Percentiles rank a stretch among this genome's conserved stretches.
phyloP scores from a whole-genome alignment of 2,888 invertebrate species.

The Scaptomyza caliginosa region DNA sequence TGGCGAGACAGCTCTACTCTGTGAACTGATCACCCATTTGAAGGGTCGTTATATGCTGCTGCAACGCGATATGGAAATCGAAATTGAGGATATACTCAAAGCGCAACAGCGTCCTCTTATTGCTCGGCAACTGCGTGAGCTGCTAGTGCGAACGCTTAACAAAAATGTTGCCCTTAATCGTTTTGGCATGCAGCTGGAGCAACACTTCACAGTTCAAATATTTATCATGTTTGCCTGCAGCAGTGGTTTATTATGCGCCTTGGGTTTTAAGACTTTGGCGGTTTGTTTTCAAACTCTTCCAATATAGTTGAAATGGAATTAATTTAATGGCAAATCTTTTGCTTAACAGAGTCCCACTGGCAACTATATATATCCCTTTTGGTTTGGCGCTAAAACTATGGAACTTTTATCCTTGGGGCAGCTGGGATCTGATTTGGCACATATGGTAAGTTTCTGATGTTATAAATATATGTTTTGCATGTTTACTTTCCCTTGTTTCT shows the following conservation, averaged over 20 bases:
- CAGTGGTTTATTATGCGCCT: constrained; percentile 65
- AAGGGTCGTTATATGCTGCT: constrained; percentile 71
- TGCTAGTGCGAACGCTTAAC: constrained; percentile 48
- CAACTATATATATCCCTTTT: constrained; percentile 57
- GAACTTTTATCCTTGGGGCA: constrained; percentile 68
- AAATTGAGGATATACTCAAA: constrained; percentile 43
- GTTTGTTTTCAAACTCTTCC: constrained; percentile 21
- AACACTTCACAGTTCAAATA: constrained; percentile 67
- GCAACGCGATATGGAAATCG: constrained; percentile 52
- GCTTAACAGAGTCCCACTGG: constrained; percentile 66
- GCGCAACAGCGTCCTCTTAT: constrained; percentile 25
- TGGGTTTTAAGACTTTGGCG: constrained; percentile 75
- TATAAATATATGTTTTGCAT: background rate
- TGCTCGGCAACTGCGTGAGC: constrained; percentile 51
- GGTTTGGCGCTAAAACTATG: constrained; percentile 69
- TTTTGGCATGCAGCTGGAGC: constrained; percentile 67
- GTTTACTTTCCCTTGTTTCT: background rate
- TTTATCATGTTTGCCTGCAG: constrained; percentile 75
- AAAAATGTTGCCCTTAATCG: constrained; percentile 61
- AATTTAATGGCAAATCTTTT: background rate
- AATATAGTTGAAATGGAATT: background rate
- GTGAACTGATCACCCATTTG: constrained; percentile 67
- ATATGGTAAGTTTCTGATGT: constrained; percentile 48
- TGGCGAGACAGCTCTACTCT: constrained; percentile 69
- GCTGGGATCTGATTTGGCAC: constrained; percentile 66